Percentiles rank a stretch among this genome's conserved stretches.
Evolutionary conservation across 1,140 invertebrate genomes (phyloP).

Genomic region (Trichomalopsis sarcophagae): DNA sequence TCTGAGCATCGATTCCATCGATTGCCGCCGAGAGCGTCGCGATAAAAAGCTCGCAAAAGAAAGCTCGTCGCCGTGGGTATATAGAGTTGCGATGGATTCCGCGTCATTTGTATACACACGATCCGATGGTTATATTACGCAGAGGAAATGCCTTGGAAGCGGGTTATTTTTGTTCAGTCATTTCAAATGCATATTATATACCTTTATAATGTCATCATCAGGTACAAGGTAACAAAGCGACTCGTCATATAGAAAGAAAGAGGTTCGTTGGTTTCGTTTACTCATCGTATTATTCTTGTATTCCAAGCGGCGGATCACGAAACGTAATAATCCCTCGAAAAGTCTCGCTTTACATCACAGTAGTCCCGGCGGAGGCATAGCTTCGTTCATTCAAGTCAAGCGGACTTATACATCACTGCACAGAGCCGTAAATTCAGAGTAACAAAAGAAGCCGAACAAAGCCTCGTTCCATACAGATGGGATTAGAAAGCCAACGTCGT

Average conservation of each 20-base stretch:
- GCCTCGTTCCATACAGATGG: neutral
- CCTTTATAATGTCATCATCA: too few species aligned
- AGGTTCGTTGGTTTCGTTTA: neutral
- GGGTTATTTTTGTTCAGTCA: too few species aligned
- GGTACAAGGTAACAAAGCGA: too few species aligned
- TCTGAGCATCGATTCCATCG: conserved; percentile 3
- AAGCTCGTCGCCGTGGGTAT: neutral
- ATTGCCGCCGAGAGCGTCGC: neutral
- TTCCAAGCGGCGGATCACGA: neutral
- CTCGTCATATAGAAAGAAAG: neutral
- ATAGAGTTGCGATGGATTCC: too few species aligned
- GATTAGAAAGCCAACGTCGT: neutral
- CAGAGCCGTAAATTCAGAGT: neutral
- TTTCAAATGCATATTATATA: too few species aligned
- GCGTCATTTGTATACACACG: neutral
- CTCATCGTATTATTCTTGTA: neutral
- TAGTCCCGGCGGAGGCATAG: neutral
- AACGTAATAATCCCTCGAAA: neutral
- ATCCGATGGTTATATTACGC: neutral
- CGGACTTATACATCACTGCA: neutral
- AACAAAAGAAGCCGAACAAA: neutral
- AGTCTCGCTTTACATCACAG: neutral
- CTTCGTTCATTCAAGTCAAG: neutral
- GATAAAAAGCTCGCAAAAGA: neutral
- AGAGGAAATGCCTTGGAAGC: neutral